These are phyloP conservation scores for Xiphydria camelus DNA, from an alignment of 2,888 invertebrate species.

Conservation along the genomic window DNA sequence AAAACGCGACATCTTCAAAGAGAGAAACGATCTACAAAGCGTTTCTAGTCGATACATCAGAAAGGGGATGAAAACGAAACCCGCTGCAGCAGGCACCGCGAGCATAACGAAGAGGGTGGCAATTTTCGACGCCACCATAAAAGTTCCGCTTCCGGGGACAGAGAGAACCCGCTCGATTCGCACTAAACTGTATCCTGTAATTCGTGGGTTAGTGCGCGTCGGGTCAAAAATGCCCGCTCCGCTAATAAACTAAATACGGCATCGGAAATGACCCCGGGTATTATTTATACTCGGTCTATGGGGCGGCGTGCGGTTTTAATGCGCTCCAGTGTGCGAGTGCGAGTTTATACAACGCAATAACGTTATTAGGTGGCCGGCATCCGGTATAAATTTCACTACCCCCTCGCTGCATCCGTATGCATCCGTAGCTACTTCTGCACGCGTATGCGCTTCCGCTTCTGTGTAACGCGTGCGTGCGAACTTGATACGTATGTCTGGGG, in stretches of 20 bases:
- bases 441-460: too few species aligned
- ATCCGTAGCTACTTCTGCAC: too few species aligned
- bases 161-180: conserved; percentile 28
- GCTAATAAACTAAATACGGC: conserved; percentile 54
- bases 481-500: too few species aligned
- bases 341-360: conserved; percentile 53
- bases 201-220: conserved; percentile 26
- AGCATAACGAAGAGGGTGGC: conserved; percentile 1
- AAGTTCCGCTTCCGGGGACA: conserved; percentile 12
- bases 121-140: conserved; percentile 22
- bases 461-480: too few species aligned
- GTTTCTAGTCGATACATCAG: neutral
- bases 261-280: conserved; percentile 52
- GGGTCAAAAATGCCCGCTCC: conserved; percentile 33
- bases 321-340: conserved; percentile 29
- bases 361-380: conserved; percentile 54
- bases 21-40: neutral
- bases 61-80: neutral
- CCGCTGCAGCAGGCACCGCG: neutral
- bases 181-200: conserved; percentile 44
- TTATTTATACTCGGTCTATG: conserved; percentile 49
- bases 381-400: conserved; percentile 56
- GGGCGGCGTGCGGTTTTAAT: conserved; percentile 46
- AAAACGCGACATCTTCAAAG: too few species aligned
- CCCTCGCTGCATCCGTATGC: too few species aligned